Conservation (phyloP, 2,113 vertebrate species). For the Hemibagrus wyckioides region DNA sequence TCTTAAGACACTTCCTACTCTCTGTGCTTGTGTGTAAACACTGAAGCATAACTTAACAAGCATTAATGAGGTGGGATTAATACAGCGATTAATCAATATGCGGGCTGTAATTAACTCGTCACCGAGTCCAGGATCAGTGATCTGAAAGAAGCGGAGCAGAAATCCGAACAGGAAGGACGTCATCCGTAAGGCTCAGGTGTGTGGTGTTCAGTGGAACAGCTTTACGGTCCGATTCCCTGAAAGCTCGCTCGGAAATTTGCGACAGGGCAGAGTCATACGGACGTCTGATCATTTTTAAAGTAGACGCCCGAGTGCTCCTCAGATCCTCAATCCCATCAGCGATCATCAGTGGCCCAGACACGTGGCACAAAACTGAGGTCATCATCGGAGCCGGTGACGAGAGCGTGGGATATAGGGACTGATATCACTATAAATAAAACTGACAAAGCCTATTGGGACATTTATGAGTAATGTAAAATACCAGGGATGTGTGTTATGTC, state of each 20-base stretch:
- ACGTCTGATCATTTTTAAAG: background rate
- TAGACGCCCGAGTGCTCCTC: too few species aligned
- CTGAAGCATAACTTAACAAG: background rate
- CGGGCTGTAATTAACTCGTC: background rate
- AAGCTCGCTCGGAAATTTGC: background rate
- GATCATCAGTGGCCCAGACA: constrained; percentile 19
- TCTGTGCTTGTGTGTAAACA: background rate
- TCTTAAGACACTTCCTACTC: background rate
- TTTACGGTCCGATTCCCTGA: background rate
- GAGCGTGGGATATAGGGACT: too few species aligned
- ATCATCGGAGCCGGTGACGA: background rate
- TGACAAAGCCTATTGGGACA: too few species aligned
- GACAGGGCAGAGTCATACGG: background rate
- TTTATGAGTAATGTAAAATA: too few species aligned
- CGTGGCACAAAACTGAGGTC: constrained; percentile 10
- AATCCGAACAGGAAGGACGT: background rate
- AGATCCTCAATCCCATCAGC: constrained; percentile 36
- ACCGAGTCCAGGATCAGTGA: background rate
- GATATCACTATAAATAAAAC: too few species aligned
- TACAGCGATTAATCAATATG: background rate
- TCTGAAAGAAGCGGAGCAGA: background rate
- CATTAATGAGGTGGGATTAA: constrained; percentile 21
- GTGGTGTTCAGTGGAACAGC: background rate
- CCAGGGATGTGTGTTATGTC: too few species aligned
- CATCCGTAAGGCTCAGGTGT: background rate